These are phyloP conservation scores for Tetrax tetrax DNA, from an alignment of 2,113 vertebrate species.

Conservation along the genomic window DNA sequence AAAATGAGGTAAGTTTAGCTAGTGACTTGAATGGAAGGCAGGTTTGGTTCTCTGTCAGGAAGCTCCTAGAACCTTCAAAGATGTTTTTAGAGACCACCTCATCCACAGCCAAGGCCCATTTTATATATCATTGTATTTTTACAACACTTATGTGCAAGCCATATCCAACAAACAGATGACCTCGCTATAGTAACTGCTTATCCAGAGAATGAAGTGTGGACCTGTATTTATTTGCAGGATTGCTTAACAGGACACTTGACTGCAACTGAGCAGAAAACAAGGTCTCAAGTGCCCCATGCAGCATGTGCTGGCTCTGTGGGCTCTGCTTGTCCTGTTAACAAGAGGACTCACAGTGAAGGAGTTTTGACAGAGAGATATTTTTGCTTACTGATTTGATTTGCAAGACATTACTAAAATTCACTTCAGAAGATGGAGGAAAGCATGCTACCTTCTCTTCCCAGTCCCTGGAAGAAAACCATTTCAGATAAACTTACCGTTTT, in stretches of 20 bases:
- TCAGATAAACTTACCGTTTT: background rate
- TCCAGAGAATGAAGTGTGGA: background rate
- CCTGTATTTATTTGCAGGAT: background rate
- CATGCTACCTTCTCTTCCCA: background rate
- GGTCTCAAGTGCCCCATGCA: background rate
- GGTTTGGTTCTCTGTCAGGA: background rate
- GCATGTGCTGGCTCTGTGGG: rapidly evolving
- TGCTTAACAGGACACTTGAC: background rate
- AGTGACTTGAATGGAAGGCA: background rate
- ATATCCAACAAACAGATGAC: background rate
- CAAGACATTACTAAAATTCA: background rate
- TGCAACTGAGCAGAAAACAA: background rate
- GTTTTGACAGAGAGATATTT: background rate
- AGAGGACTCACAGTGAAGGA: background rate
- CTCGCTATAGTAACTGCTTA: background rate
- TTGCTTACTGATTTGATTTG: background rate
- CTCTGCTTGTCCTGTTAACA: background rate
- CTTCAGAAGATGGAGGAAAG: background rate
- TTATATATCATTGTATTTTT: background rate
- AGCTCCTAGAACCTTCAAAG: background rate
- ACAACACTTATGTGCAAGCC: background rate
- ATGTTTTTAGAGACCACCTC: background rate
- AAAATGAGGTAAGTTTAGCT: background rate
- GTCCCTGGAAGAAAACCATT: background rate
- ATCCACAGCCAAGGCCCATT: background rate